Evolutionary conservation across 2,797 vertebrate species (phyloP).

Genomic region (Neoniphon sammara): DNA sequence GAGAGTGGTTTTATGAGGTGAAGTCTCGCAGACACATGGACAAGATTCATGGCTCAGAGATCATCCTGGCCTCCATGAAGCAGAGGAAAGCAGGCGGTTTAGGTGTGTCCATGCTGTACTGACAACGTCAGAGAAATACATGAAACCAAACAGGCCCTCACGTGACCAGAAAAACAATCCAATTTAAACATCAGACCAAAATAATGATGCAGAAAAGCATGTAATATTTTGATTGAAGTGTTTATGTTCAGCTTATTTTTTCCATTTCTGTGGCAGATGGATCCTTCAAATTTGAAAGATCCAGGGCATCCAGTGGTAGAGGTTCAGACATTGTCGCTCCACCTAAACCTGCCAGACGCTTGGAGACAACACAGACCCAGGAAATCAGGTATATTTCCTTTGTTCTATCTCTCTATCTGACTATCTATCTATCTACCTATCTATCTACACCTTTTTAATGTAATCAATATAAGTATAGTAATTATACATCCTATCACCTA

Average conservation of each 20-base stretch:
- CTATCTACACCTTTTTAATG: not conserved
- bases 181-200: not conserved
- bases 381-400: slow-evolving; percentile 54
- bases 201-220: not conserved
- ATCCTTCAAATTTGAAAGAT: slow-evolving; percentile 57
- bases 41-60: slow-evolving; percentile 93
- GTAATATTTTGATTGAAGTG: not conserved
- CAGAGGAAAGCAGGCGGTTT: slow-evolving; percentile 78
- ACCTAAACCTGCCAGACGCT: slow-evolving; percentile 70
- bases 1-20: slow-evolving; percentile 97
- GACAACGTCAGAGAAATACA: not conserved
- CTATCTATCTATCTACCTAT: slow-evolving; percentile 26
- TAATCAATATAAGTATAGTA: no score
- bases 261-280: slow-evolving; percentile 58
- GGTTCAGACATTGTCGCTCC: slow-evolving; percentile 52
- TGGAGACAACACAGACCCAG: slow-evolving; percentile 48
- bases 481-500: not conserved
- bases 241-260: not conserved
- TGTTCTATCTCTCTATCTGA: not conserved
- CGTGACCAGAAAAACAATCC: not conserved
- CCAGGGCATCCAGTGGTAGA: slow-evolving; percentile 37
- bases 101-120: slow-evolving; percentile 76
- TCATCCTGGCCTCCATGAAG: slow-evolving; percentile 94
- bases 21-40: slow-evolving; percentile 93
- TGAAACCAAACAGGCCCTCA: not conserved